Percentiles rank a stretch among this genome's conserved stretches.
Conservation (phyloP, 1,140 invertebrate species). For the Orius insidiosus region DNA sequence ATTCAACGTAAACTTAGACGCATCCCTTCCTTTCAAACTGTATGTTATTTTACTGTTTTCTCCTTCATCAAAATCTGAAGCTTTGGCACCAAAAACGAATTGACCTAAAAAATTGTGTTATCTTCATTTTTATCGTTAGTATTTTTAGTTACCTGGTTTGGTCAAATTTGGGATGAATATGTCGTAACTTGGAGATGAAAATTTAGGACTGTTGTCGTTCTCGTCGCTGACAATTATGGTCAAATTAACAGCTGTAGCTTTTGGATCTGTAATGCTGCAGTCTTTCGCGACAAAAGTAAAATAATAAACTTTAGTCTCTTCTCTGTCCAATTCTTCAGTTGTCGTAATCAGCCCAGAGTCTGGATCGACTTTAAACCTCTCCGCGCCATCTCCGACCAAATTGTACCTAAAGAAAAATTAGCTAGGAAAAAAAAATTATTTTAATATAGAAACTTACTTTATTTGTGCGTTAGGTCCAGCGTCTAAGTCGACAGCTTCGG, state of each 20-base stretch:
- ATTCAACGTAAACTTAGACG: conserved; percentile 57
- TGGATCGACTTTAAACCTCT: conserved; percentile 54
- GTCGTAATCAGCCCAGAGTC: conserved; percentile 60
- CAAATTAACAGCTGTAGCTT: conserved; percentile 59
- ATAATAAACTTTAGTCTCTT: conserved; percentile 55
- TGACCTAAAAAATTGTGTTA: too few species aligned
- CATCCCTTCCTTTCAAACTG: conserved; percentile 55
- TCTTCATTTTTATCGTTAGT: too few species aligned
- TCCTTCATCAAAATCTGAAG: conserved; percentile 60
- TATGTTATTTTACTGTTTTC: conserved; percentile 64
- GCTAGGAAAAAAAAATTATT: conserved; percentile 5
- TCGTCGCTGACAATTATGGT: conserved; percentile 62
- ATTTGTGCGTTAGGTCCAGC: conserved; percentile 69
- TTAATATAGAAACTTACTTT: conserved; percentile 34
- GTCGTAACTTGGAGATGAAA: conserved; percentile 49
- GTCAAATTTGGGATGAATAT: conserved; percentile 64
- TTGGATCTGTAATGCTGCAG: conserved; percentile 61
- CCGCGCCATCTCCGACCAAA: conserved; percentile 57
- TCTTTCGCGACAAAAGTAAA: conserved; percentile 73
- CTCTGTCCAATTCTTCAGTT: conserved; percentile 49
- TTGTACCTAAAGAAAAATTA: conserved; percentile 41
- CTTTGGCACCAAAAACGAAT: conserved; percentile 78
- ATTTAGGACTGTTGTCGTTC: conserved; percentile 75
- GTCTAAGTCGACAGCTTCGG: conserved; percentile 62
- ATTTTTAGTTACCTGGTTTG: too few species aligned